These are phyloP conservation scores for Eulithis prunata DNA, from an alignment of 2,888 invertebrate species.

Conservation along the genomic window DNA sequence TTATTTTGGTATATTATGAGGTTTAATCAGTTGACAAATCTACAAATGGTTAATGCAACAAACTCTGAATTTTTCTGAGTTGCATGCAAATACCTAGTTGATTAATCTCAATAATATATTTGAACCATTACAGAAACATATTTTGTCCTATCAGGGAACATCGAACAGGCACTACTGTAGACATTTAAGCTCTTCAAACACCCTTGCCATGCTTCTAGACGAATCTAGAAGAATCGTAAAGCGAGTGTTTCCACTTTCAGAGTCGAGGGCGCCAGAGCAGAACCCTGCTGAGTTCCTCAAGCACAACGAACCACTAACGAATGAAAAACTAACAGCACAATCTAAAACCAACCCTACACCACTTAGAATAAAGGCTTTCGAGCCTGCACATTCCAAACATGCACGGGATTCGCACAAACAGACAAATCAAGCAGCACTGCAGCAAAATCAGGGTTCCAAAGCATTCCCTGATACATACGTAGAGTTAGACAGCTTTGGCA, in stretches of 20 bases:
- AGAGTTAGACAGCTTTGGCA: slow-evolving; percentile 51
- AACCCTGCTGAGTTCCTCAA: slow-evolving; percentile 26
- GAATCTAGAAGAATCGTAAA: slow-evolving; percentile 54
- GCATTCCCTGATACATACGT: slow-evolving; percentile 46
- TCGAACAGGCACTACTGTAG: neutral
- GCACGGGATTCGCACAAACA: slow-evolving; percentile 37
- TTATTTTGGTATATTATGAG: too few species aligned
- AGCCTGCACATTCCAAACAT: slow-evolving; percentile 43
- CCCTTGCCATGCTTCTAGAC: slow-evolving; percentile 42
- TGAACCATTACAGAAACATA: too few species aligned
- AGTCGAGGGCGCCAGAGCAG: slow-evolving; percentile 52
- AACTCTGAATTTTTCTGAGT: too few species aligned
- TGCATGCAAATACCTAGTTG: too few species aligned
- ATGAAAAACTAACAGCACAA: slow-evolving; percentile 48
- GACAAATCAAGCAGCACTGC: slow-evolving; percentile 25
- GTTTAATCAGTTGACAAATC: too few species aligned
- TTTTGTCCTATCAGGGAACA: slow-evolving; percentile 30
- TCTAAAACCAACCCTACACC: slow-evolving; percentile 48
- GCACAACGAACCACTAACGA: slow-evolving; percentile 23
- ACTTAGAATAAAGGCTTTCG: slow-evolving; percentile 39
- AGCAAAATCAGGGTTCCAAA: slow-evolving; percentile 22
- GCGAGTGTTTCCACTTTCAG: slow-evolving; percentile 69
- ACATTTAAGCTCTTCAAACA: neutral
- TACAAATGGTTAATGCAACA: too few species aligned
- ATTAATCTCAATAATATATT: too few species aligned